Evolutionary conservation across 2,888 invertebrate species (phyloP), one percentile per base, ranked within the genome.

Genomic region (Myopa tessellatipennis): DNA sequence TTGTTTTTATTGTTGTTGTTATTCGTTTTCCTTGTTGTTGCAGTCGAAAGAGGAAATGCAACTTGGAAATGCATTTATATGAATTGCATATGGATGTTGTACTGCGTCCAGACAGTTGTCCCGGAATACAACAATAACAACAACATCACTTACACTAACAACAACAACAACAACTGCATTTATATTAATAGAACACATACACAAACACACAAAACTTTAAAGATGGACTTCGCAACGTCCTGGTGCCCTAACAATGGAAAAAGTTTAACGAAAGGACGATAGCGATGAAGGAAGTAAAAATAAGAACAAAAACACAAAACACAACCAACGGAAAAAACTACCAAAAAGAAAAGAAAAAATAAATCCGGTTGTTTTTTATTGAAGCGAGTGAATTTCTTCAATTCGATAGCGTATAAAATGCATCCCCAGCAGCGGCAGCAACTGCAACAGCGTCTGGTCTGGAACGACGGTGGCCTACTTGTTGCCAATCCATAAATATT

Each of bases 241-340:
- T 83, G 83, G 82, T 78, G 78, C 75, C 79, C 81, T 82, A 83
- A 83, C 83, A 81, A 82, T 83, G 83, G 82, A 83, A 83, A 76
- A 80, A 16, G 67, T 69, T 68, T 72, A 75, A 60, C 60, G 78
- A 78, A 79, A 77, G 79, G 78, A 45, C 45, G 10, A 45, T 3
- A 45, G 10, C 45, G 45, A 45, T 45, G 45, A 45, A 45, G 45
- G 45, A 45, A 45, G 45, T 45, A 10, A 10, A 45, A 45, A 45
- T 10, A 45, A 45, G 1, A 45, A 45, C 1, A 45, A 45, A 10
- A 40, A 40, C 40, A 40, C 40, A 40, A 40, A 40, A 40, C 4
- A 8, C 40, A 40, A 45, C 6, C 10, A 10, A 45, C 6, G 45
- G 6, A 45, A 45, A 45, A 45, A 45, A 8, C 45, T 3, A 45